Percentiles rank a stretch among this genome's conserved stretches.
Conservation (phyloP, 2,797 vertebrate genomes). For the Argya squamiceps region DNA sequence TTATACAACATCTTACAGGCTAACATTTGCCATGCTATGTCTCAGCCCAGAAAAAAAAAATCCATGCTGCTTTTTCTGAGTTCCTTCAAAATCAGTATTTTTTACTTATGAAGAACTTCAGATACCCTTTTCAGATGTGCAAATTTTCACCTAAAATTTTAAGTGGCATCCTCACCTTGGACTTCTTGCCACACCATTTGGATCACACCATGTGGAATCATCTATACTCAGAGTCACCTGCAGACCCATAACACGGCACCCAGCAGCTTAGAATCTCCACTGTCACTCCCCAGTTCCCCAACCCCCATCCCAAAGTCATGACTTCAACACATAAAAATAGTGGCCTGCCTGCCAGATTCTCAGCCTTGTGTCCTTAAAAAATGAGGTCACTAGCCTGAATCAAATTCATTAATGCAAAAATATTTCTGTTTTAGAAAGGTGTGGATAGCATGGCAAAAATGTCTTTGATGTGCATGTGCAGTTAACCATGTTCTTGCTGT, state of each 20-base stretch:
- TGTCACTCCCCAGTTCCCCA: not conserved
- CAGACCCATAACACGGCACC: not conserved
- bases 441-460: not conserved
- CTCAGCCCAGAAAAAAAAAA: not conserved
- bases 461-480: accelerated
- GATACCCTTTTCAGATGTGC: not conserved
- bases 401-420: not conserved
- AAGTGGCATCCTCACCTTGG: not conserved
- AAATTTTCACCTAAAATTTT: not conserved
- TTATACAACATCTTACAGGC: not conserved
- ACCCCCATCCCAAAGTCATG: not conserved
- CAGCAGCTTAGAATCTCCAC: not conserved
- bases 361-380: not conserved
- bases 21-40: not conserved
- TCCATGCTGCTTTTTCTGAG: not conserved
- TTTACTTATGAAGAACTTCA: not conserved
- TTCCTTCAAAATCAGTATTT: not conserved
- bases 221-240: not conserved
- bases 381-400: not conserved
- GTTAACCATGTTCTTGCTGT: not conserved
- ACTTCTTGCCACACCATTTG: not conserved
- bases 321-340: not conserved
- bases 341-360: not conserved
- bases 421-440: not conserved
- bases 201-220: not conserved